Base-by-base conservation (phyloP, 2,888 invertebrate genomes). In the Acanthococcus lagerstroemiae region DNA sequence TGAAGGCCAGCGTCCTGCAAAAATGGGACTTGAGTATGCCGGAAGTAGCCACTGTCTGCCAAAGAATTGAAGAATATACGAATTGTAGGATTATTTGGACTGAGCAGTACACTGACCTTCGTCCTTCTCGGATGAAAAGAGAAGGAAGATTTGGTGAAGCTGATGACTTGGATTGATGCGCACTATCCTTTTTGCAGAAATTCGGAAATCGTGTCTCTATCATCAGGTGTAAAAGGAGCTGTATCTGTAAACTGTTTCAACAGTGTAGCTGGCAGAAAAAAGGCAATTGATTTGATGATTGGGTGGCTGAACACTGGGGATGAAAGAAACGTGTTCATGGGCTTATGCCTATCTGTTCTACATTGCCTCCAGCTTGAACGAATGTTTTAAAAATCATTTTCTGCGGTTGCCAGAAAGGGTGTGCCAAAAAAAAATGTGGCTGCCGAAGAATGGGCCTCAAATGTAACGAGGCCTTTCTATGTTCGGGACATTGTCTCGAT, bases 71-170 rank as follows among this genome's bases (percentile, higher is more conserved):
- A 12, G 37, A 30, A 12, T 30, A 9, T 12, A 30, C 37, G 12
- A 30, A 30, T 12, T 30, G 37, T 12, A 30, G 12, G 12, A 12
- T 30, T 30, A 12, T 12, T 30, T 30, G 37, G 37, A 30, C 66
- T 66, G 69, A 71, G 46, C 71, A 72, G 44, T 70, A 71, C 45
- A 70, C 70, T 12, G 72, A 72, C 52, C 66, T 60, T 48, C 68
- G 71, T 63, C 24, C 52, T 66, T 69, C 71, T 27, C 68, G 69
- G 24, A 67, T 70, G n/a, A 65, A 56, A 19, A 54, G 67, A 67
- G 71, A 72, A 70, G 7, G 45, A 48, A 12, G 72, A 72, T 55
- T 30, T 69, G 7, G 54, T 67, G 24, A 70, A 70, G 52, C 67
- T 72, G 30, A 21, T 30, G n/a, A 17, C 66, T 22, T 74, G 72